Base-by-base conservation (phyloP, 2,888 invertebrate genomes). In the Ennomos erosarius region DNA sequence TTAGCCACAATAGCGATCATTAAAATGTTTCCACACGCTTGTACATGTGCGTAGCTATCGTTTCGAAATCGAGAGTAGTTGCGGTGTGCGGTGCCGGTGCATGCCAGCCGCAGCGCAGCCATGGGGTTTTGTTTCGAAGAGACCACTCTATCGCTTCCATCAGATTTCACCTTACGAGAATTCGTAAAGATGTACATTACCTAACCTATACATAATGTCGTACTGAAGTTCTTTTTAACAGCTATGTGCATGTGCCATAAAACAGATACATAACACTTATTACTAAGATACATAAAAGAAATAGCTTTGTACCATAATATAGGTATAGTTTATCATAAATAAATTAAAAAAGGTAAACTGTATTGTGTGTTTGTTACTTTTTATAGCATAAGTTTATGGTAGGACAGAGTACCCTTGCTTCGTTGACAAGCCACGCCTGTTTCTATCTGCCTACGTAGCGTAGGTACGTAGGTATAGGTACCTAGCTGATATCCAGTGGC, bases 21-120 rank as follows among this genome's bases (percentile, higher is more conserved):
- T 88, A 87, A 82, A 76, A 79, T 79, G 79, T 91, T 90, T 87
- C 88, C 86, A 89, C 90, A 88, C 84, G 76, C 75, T 74, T 65
- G 73, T 26, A 26, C 26, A 26, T 84, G 85, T 85, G 86, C 87
- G 82, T 75, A 77, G 82, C 80, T 79, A 82, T 84, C 85, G 84
- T 91, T 88, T 88, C 84, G 90, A 90, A 90, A 92, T 79, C 84
- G 87, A 90, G 87, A 90, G 90, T 90, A 81, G 70, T 74, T 75
- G 67, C 68, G 68, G 64, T 64, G 61, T 59, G 65, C 67, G 48
- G 62, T 63, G 57, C 65, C 67, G 44, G 62, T 63, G 57, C 65
- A 55, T 65, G 65, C 67, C 55, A 60, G 59, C 65, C 73, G 69
- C 71, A 66, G 46, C 73, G 69, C 71, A 66, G 46, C 69, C 72